Evolutionary conservation across 2,797 vertebrate genomes (phyloP).

Genomic region (Phylloscopus collybita): DNA sequence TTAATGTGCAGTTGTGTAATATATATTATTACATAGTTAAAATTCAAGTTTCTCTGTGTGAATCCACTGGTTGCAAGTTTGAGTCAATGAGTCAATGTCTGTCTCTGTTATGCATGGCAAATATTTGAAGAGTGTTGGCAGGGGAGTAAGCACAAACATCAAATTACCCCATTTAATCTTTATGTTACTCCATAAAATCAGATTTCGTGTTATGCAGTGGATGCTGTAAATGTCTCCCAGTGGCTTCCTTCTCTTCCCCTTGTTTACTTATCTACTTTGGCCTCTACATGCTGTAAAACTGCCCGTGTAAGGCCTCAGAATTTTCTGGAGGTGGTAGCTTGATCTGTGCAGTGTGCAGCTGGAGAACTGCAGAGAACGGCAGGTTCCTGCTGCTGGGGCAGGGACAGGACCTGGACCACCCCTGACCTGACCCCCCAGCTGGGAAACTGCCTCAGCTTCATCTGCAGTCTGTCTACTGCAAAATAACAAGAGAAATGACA

Average conservation of each 20-base stretch:
- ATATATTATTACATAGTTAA: neutral
- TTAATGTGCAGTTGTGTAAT: neutral
- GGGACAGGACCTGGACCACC: neutral
- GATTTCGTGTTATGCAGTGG: neutral
- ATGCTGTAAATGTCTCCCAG: neutral
- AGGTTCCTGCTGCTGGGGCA: neutral
- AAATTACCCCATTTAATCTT: neutral
- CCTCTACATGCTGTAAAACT: rapidly evolving
- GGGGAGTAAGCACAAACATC: neutral
- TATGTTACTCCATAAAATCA: neutral
- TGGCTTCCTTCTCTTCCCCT: neutral
- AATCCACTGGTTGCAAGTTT: neutral
- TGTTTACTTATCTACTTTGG: neutral
- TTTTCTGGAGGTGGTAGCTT: neutral
- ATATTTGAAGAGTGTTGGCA: neutral
- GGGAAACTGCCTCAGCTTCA: neutral
- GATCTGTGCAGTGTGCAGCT: rapidly evolving
- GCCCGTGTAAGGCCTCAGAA: neutral
- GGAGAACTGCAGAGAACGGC: neutral
- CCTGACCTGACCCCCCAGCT: rapidly evolving
- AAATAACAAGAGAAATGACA: neutral
- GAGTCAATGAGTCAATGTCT: neutral
- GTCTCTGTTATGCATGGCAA: neutral
- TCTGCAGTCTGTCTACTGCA: neutral
- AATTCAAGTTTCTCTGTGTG: neutral